A percentile compares a stretch with the other conserved stretches of the same genome.
These are phyloP conservation scores for Esperia sulphurella DNA, from an alignment of 2,888 invertebrate species.

Conservation along the genomic window DNA sequence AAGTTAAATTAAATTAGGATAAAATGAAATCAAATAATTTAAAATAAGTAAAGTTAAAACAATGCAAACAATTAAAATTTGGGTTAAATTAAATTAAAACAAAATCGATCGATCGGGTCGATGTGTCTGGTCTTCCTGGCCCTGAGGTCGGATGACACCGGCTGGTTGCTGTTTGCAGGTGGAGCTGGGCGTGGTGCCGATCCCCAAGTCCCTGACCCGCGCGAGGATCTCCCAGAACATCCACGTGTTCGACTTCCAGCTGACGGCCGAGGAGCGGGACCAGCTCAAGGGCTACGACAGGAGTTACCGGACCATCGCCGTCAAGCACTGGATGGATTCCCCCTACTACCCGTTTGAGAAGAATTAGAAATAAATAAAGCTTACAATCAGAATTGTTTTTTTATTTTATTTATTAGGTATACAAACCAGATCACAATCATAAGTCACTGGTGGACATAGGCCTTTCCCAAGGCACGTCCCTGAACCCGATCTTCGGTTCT, in stretches of 20 bases:
- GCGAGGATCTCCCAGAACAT: slow-evolving; percentile 47
- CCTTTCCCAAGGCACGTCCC: too few relatives aligned
- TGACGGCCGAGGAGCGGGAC: slow-evolving; percentile 36
- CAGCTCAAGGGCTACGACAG: slow-evolving; percentile 39
- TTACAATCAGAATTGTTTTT: too few relatives aligned
- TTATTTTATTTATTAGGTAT: too few relatives aligned
- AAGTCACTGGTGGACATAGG: too few relatives aligned
- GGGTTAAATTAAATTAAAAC: too few relatives aligned
- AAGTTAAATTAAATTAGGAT: too few relatives aligned
- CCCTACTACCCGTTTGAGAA: slow-evolving; percentile 46
- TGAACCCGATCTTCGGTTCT: too few relatives aligned
- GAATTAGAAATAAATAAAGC: background rate
- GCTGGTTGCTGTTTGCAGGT: slow-evolving; percentile 35
- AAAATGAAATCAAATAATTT: too few relatives aligned
- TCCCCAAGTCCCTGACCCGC: slow-evolving; percentile 52
- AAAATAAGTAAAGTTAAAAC: too few relatives aligned
- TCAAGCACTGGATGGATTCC: slow-evolving; percentile 34
- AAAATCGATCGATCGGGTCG: background rate
- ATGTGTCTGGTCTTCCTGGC: background rate
- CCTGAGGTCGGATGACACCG: background rate
- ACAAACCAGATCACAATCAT: background rate
- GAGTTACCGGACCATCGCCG: slow-evolving; percentile 38
- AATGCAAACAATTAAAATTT: too few relatives aligned
- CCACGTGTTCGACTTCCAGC: slow-evolving; percentile 52
- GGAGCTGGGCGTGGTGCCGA: slow-evolving; percentile 55